phyloP scores from a whole-genome alignment of 35 echinoderm and acorn worm species.

The Heliocidaris erythrogramma region DNA sequence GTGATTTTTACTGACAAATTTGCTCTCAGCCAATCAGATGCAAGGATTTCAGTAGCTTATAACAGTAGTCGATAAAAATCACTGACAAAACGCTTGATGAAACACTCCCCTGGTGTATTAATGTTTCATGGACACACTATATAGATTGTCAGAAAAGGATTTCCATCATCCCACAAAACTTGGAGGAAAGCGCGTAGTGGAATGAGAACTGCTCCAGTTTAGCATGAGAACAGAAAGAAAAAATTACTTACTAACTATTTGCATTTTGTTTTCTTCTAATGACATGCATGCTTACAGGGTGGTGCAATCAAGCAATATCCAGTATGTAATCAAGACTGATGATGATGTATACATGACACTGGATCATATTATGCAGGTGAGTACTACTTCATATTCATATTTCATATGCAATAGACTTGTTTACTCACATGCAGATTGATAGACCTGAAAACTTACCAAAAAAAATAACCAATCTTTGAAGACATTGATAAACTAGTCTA shows the following conservation, averaged over 20 bases:
- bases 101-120: no score
- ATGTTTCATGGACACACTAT: no score
- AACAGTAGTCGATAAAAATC: no score
- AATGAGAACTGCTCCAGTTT: background rate
- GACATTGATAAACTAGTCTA: background rate
- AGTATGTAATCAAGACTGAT: conserved; percentile 85
- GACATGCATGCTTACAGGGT: conserved; percentile 43
- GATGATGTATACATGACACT: conserved; percentile 83
- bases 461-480: background rate
- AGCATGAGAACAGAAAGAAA: background rate
- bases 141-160: no score
- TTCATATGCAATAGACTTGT: background rate
- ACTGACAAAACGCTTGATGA: no score
- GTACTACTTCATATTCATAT: background rate
- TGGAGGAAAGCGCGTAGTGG: no score
- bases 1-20: no score
- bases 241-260: background rate
- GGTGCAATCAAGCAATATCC: conserved; percentile 42
- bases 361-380: conserved; percentile 60
- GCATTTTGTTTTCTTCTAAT: background rate
- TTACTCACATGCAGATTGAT: background rate
- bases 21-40: no score
- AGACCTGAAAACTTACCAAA: background rate
- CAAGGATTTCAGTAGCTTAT: no score
- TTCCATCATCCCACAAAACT: no score